Percentiles rank a stretch among this genome's conserved stretches.
Evolutionary conservation across 1,140 invertebrate genomes (phyloP).

Genomic region (Hetaerina americana): DNA sequence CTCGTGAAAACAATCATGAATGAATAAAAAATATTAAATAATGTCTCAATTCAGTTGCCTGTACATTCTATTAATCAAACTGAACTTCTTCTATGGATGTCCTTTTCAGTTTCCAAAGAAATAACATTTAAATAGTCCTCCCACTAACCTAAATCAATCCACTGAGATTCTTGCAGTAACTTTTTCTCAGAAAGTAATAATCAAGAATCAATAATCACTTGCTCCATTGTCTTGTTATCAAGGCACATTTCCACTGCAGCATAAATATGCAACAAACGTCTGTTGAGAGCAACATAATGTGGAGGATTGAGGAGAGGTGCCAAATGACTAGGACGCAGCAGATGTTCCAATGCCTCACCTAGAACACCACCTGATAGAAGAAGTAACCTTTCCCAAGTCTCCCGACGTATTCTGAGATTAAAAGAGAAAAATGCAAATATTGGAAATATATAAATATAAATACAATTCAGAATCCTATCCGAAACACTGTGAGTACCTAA

Average conservation of each 20-base stretch:
- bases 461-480: background rate
- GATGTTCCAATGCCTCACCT: slow-evolving; percentile 34
- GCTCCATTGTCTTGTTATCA: slow-evolving; percentile 19
- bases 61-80: too few species aligned
- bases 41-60: too few species aligned
- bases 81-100: too few species aligned
- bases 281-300: slow-evolving; percentile 66
- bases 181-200: too few species aligned
- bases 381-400: slow-evolving; percentile 54
- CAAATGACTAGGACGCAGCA: slow-evolving; percentile 33
- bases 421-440: too few species aligned
- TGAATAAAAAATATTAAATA: too few species aligned
- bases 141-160: too few species aligned
- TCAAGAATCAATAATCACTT: too few species aligned
- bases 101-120: too few species aligned
- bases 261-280: slow-evolving; percentile 56
- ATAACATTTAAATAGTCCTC: too few species aligned
- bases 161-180: too few species aligned
- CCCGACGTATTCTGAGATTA: slow-evolving; percentile 46
- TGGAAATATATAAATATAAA: background rate
- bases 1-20: too few species aligned
- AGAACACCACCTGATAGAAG: slow-evolving; percentile 51
- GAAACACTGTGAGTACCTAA: slow-evolving; percentile 1
- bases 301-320: slow-evolving; percentile 53
- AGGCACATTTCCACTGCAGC: slow-evolving; percentile 59